These are phyloP conservation scores for Aplysina aerophoba DNA, from an alignment of 37 sponge, comb jelly and placozoan species.

Conservation along the genomic window DNA sequence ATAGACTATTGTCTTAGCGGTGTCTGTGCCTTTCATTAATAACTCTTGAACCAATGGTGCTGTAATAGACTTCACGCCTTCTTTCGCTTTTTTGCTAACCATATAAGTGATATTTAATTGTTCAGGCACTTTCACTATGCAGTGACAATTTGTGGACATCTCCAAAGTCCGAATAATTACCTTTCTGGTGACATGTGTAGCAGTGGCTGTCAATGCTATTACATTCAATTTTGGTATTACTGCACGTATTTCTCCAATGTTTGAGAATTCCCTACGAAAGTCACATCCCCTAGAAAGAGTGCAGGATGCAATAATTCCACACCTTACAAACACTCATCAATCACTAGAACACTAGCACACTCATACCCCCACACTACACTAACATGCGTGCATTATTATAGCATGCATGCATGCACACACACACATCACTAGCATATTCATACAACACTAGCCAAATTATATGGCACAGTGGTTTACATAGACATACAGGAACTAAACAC, in stretches of 20 bases:
- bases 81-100: not conserved
- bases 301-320: not conserved
- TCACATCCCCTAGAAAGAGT: slow-evolving; percentile 33
- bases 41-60: not conserved
- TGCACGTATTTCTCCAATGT: slow-evolving; percentile 27
- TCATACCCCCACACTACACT: not conserved
- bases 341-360: not conserved
- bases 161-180: slow-evolving; percentile 22
- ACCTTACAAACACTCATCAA: not conserved
- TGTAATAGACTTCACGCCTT: not conserved
- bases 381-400: no score
- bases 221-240: slow-evolving; percentile 15
- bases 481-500: not conserved
- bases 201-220: slow-evolving; percentile 67
- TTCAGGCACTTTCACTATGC: not conserved
- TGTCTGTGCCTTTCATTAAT: not conserved
- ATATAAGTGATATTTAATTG: not conserved
- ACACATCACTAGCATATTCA: not conserved
- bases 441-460: not conserved
- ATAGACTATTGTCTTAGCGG: not conserved
- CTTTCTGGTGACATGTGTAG: not conserved
- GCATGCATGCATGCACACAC: not conserved
- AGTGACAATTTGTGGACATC: not conserved
- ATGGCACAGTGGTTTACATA: no score
- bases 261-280: slow-evolving; percentile 44